A percentile compares a stretch with the other conserved stretches of the same genome.
These are phyloP conservation scores for Acestrorhynchus altus DNA, from an alignment of 2,797 vertebrate genomes.

Conservation along the genomic window DNA sequence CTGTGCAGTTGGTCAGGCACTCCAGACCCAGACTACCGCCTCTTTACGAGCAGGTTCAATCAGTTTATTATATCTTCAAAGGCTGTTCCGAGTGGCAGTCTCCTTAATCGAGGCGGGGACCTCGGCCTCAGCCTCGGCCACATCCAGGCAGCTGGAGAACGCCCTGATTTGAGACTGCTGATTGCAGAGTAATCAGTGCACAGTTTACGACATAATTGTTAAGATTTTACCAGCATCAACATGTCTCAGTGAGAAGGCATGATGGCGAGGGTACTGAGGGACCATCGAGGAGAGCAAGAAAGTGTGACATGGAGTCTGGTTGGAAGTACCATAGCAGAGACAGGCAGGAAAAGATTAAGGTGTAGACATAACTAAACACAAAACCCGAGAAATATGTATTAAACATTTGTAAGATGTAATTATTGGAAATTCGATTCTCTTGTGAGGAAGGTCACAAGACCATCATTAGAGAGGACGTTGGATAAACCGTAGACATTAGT, in stretches of 20 bases:
- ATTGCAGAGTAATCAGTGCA: conserved; percentile 32
- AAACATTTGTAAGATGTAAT: too few species aligned
- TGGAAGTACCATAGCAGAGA: too few species aligned
- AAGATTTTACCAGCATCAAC: conserved; percentile 11
- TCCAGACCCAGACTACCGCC: conserved; percentile 41
- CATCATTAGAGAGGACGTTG: too few species aligned
- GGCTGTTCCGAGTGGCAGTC: neutral
- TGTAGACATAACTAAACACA: too few species aligned
- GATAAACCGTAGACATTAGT: too few species aligned
- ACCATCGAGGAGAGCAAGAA: neutral
- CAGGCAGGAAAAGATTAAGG: too few species aligned
- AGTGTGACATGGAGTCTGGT: neutral
- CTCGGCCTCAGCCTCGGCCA: neutral
- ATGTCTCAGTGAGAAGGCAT: neutral
- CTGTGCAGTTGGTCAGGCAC: conserved; percentile 29
- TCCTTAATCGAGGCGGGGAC: neutral
- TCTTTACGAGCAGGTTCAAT: conserved; percentile 25
- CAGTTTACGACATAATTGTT: conserved; percentile 30
- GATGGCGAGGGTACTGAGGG: neutral
- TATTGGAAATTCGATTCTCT: too few species aligned
- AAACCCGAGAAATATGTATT: too few species aligned
- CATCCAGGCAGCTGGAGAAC: neutral
- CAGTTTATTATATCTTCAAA: conserved; percentile 47
- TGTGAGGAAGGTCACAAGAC: too few species aligned
- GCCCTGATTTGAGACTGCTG: neutral